Base-by-base conservation (phyloP, 1,140 invertebrate genomes). In the Drosophila repleta region DNA sequence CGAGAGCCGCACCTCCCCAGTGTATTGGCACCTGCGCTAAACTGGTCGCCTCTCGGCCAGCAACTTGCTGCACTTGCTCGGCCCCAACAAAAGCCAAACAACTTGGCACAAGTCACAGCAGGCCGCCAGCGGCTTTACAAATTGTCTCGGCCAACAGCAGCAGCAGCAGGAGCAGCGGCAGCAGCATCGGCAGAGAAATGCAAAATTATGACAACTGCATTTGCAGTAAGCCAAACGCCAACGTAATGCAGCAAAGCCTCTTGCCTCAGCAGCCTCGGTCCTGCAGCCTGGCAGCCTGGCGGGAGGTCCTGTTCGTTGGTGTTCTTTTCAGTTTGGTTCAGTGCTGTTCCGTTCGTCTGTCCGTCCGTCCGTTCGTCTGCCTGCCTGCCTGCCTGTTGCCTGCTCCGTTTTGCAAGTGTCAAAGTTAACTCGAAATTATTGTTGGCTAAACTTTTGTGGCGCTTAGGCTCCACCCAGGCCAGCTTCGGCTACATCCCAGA, bases 341-440 rank as follows among this genome's bases (percentile, higher is more conserved):
- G 43, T 46, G n/a, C 66, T 35, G 17, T 62, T 11, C 7, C 10
- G 66, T 46, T 17, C 57, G 45, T 29, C 48, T n/a, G n/a, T n/a
- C n/a, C n/a, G n/a, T n/a, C n/a, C n/a, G n/a, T n/a, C n/a, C n/a
- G n/a, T n/a, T n/a, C n/a, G n/a, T n/a, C 29, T 5, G 11, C n/a
- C 26, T 4, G 24, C 24, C 7, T 29, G 26, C 26, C 26, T 29
- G 49, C 20, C 26, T 74, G 61, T 77, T 57, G 81, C 69, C 77
- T 72, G 74, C 63, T 65, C 72, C 76, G 74, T 67, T 79, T 87
- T 87, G 74, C 82, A 87, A 87, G 82, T 87, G 82, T 87, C 82
- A 87, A 87, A 87, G 83, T 87, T 87, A 87, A 87, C 82, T 88
- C 82, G 82, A 87, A 87, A 87, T 87, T 87, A 87, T 87, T 87